phyloP scores from a whole-genome alignment of 2,797 vertebrate species.

The Schizopygopsis malacanthus region DNA sequence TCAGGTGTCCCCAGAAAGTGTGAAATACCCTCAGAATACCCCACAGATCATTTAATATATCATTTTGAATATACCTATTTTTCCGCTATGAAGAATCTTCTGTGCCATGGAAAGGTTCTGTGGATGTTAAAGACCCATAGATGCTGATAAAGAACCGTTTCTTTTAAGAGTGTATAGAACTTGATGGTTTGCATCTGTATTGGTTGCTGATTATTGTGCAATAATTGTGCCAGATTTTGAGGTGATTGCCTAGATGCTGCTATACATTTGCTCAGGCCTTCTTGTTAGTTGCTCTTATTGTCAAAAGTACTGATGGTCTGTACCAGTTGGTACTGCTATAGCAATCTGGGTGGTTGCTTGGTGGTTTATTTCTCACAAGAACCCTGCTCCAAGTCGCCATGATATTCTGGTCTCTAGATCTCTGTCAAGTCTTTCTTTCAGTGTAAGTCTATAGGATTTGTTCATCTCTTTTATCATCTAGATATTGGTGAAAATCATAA shows the following conservation, averaged over 20 bases:
- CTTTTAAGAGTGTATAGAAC: background rate
- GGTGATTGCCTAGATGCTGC: background rate
- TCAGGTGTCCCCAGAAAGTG: too few species aligned
- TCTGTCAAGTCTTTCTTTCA: background rate
- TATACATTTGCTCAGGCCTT: background rate
- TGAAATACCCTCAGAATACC: background rate
- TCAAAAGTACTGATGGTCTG: too few species aligned
- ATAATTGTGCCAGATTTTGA: background rate
- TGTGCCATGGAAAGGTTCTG: background rate
- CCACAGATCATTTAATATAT: background rate
- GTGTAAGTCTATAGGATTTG: background rate
- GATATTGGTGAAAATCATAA: background rate
- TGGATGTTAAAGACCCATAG: background rate
- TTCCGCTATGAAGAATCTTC: background rate
- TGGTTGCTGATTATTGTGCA: background rate
- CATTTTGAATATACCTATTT: background rate
- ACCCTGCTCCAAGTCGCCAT: background rate
- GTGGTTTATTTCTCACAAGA: background rate
- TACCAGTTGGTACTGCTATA: too few species aligned
- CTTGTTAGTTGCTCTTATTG: too few species aligned
- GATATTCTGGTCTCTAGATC: background rate
- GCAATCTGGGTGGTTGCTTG: background rate
- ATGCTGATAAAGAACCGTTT: background rate
- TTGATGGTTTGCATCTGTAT: background rate
- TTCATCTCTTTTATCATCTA: slow-evolving; percentile 1